These are phyloP conservation scores for Calephelis perditalis DNA, from an alignment of 2,888 invertebrate species.

Conservation along the genomic window DNA sequence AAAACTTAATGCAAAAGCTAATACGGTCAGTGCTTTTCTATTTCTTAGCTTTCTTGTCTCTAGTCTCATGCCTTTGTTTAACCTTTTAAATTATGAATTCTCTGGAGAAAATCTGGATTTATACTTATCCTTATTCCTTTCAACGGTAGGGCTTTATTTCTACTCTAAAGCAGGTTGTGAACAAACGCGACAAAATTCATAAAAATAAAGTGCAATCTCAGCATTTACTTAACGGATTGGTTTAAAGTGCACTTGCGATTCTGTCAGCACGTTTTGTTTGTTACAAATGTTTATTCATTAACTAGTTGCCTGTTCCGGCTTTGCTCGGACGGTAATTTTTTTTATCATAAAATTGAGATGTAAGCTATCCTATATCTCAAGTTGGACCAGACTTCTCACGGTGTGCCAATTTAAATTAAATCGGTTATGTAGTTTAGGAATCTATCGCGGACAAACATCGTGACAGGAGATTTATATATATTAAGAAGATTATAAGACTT, in stretches of 20 bases:
- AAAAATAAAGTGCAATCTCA: constrained; percentile 28
- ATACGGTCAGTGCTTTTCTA: constrained; percentile 1
- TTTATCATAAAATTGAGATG: too few species aligned
- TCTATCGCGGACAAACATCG: too few species aligned
- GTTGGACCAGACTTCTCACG: too few species aligned
- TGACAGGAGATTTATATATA: too few species aligned
- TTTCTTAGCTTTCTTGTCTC: background rate
- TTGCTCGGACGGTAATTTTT: too few species aligned
- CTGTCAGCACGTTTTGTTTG: constrained; percentile 15
- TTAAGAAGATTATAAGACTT: too few species aligned
- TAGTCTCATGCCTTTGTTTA: constrained; percentile 7
- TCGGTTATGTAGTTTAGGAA: too few species aligned
- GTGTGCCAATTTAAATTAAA: too few species aligned
- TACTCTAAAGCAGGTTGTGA: constrained; percentile 23
- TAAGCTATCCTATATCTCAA: too few species aligned
- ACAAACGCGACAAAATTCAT: constrained; percentile 28
- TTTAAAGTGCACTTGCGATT: constrained; percentile 25
- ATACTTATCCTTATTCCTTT: constrained; percentile 3
- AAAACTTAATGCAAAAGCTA: background rate
- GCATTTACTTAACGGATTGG: constrained; percentile 31
- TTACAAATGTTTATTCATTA: too few species aligned
- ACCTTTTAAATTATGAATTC: constrained; percentile 5
- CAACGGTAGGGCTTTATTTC: constrained; percentile 20
- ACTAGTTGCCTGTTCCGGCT: too few species aligned
- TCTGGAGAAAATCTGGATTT: constrained; percentile 11